Conservation (phyloP, 2,888 invertebrate genomes). For the Chorisops tibialis region DNA sequence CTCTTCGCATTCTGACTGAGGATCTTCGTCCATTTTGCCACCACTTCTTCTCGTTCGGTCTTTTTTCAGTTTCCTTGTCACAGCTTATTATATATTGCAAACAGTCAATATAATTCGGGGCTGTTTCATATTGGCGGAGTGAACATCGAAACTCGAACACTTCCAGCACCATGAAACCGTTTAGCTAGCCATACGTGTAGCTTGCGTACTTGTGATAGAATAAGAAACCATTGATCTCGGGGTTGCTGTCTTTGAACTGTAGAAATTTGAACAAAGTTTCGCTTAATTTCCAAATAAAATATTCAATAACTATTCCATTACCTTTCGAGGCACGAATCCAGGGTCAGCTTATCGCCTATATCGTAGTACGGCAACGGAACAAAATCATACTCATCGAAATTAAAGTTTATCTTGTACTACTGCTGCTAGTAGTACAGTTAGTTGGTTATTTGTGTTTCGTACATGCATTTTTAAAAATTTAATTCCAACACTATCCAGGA, state of each 20-base stretch:
- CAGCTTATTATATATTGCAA: constrained; percentile 21
- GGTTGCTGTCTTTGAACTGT: constrained; percentile 45
- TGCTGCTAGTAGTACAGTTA: too few relatives aligned
- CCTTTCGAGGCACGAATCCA: constrained; percentile 39
- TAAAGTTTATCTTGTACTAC: too few relatives aligned
- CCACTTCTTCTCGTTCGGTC: neutral
- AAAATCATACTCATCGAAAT: constrained; percentile 40
- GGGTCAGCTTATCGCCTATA: constrained; percentile 40
- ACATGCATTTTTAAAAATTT: too few relatives aligned
- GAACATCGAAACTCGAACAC: constrained; percentile 24
- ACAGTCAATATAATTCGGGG: constrained; percentile 25
- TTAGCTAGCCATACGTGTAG: constrained; percentile 84
- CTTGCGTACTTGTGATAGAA: constrained; percentile 84
- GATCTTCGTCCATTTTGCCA: constrained; percentile 21
- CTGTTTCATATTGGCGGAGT: constrained; percentile 13
- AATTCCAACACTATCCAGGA: too few relatives aligned
- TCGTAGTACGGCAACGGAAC: constrained; percentile 39
- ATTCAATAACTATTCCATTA: too few relatives aligned
- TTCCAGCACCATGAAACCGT: constrained; percentile 74
- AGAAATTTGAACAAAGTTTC: constrained; percentile 38
- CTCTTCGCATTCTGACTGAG: neutral
- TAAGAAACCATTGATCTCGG: constrained; percentile 77
- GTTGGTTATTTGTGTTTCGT: too few relatives aligned
- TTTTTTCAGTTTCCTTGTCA: neutral
- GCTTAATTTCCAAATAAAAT: too few relatives aligned